phyloP scores from a whole-genome alignment of 2,797 vertebrate genomes.

The Cynopterus sphinx region DNA sequence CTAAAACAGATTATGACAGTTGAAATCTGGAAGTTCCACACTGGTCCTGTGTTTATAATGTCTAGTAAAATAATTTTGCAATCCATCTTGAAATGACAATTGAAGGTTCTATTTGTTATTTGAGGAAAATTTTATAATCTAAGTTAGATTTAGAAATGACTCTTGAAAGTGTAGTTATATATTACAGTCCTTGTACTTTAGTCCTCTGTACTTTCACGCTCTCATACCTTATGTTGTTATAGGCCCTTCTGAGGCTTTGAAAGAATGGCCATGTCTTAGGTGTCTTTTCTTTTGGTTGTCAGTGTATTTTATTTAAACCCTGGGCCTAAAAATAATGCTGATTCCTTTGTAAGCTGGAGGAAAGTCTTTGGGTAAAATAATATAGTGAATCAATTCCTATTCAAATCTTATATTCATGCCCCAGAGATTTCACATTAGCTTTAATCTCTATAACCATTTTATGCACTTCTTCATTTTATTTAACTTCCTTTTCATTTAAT shows the following conservation, averaged over 20 bases:
- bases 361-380: slow-evolving; percentile 55
- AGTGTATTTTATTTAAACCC: slow-evolving; percentile 28
- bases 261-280: not conserved
- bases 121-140: slow-evolving; percentile 13
- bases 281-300: not conserved
- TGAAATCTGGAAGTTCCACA: not conserved
- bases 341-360: not conserved
- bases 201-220: not conserved
- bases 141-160: not conserved
- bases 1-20: not conserved
- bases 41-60: not conserved
- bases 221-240: not conserved
- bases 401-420: slow-evolving; percentile 48
- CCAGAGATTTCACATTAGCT: slow-evolving; percentile 25
- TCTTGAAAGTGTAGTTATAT: not conserved
- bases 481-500: slow-evolving; percentile 62
- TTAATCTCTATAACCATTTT: slow-evolving; percentile 38
- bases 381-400: slow-evolving; percentile 46
- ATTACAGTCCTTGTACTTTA: not conserved
- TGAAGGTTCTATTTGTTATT: not conserved
- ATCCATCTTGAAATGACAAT: not conserved
- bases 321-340: not conserved
- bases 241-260: not conserved
- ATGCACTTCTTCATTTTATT: slow-evolving; percentile 50
- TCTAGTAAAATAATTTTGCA: not conserved